Conservation (phyloP, 2,113 vertebrate species). For the Embiotoca jacksoni region DNA sequence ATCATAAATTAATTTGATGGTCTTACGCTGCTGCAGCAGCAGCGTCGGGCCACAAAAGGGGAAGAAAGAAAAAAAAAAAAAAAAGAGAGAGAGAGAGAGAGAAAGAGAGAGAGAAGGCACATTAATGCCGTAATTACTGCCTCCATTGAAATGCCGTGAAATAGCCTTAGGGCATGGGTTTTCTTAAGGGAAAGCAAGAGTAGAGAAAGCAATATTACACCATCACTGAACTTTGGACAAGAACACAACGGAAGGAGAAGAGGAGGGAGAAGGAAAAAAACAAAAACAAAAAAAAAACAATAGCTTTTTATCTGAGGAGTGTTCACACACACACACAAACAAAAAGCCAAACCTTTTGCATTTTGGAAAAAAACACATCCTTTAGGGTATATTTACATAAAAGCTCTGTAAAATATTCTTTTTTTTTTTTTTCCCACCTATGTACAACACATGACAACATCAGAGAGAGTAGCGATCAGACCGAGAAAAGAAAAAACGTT, state of each 20-base stretch:
- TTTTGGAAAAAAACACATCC: slow-evolving; percentile 70
- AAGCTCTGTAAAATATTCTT: slow-evolving; percentile 81
- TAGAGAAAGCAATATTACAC: slow-evolving; percentile 63
- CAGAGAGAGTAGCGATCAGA: slow-evolving; percentile 61
- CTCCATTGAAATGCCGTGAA: slow-evolving; percentile 59
- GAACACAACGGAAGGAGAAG: slow-evolving; percentile 56
- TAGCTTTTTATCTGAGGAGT: slow-evolving; percentile 52
- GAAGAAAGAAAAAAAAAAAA: no score
- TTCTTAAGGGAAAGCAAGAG: slow-evolving; percentile 58
- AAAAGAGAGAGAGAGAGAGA: background rate
- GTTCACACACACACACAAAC: slow-evolving; percentile 15
- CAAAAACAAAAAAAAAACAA: background rate
- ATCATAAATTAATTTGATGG: slow-evolving; percentile 42
- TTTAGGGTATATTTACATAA: slow-evolving; percentile 81
- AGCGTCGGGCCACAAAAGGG: slow-evolving; percentile 27
- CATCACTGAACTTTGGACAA: slow-evolving; percentile 72
- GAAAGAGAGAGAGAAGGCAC: slow-evolving; percentile 54
- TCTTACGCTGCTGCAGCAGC: slow-evolving; percentile 24
- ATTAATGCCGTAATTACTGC: slow-evolving; percentile 72
- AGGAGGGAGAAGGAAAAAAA: background rate
- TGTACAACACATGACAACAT: slow-evolving; percentile 81
- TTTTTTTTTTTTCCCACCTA: slow-evolving; percentile 77
- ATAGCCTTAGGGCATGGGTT: slow-evolving; percentile 52
- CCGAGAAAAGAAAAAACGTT: slow-evolving; percentile 7
- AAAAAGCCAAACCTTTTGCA: slow-evolving; percentile 64